Percentiles rank a stretch among this genome's conserved stretches.
phyloP scores from a whole-genome alignment of 2,888 invertebrate species.

The Nomada fucata region DNA sequence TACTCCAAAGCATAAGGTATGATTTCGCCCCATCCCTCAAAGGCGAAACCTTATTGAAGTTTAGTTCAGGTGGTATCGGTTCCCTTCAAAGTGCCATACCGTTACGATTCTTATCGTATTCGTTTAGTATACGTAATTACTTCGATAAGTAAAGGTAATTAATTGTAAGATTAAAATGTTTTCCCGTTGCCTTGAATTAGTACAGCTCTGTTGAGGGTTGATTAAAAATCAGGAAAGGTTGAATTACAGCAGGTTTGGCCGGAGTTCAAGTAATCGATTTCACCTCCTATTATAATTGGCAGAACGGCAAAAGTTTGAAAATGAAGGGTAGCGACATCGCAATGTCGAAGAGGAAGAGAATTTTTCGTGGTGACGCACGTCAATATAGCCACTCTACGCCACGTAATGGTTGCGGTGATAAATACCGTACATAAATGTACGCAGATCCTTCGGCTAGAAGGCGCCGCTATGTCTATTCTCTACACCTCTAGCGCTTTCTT shows the following conservation, averaged over 20 bases:
- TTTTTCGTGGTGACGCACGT: slow-evolving; percentile 6
- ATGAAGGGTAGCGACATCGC: slow-evolving; percentile 14
- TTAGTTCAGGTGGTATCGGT: neutral
- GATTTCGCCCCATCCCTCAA: neutral
- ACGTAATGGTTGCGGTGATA: slow-evolving; percentile 46
- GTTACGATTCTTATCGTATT: neutral
- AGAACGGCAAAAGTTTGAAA: neutral
- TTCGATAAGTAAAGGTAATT: neutral
- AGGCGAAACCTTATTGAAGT: slow-evolving; percentile 23
- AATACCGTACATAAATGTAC: slow-evolving; percentile 56
- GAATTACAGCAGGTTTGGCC: neutral
- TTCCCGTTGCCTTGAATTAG: neutral
- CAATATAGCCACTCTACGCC: neutral
- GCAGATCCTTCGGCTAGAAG: slow-evolving; percentile 45
- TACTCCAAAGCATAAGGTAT: neutral
- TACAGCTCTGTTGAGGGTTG: neutral
- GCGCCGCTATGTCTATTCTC: slow-evolving; percentile 57
- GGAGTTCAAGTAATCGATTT: neutral
- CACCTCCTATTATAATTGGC: neutral
- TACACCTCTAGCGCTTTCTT: neutral
- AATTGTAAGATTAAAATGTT: neutral
- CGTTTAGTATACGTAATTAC: neutral
- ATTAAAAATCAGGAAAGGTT: neutral
- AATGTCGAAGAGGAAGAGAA: neutral
- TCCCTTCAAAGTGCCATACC: neutral